phyloP scores from a whole-genome alignment of 1,140 invertebrate genomes.

The Latrodectus geometricus region DNA sequence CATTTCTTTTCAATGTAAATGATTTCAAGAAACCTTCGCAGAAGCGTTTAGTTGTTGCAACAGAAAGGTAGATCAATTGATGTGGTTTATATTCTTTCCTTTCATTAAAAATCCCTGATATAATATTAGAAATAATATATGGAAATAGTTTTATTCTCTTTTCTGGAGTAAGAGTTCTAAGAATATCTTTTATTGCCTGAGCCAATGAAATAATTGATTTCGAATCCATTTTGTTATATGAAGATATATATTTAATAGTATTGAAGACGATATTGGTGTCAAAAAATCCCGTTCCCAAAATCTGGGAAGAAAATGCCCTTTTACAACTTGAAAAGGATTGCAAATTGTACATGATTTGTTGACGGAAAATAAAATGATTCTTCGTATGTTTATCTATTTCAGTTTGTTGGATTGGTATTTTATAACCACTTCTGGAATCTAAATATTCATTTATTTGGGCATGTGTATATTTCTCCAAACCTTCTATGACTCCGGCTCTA shows the following conservation, averaged over 20 bases:
- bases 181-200: neutral
- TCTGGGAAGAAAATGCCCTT: slow-evolving; percentile 1
- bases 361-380: neutral
- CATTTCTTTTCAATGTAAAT: neutral
- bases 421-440: neutral
- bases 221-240: neutral
- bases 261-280: neutral
- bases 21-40: neutral
- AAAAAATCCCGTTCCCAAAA: neutral
- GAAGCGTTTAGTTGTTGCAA: neutral
- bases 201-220: neutral
- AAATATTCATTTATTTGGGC: neutral
- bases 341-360: slow-evolving; percentile 23
- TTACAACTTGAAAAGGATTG: slow-evolving; percentile 36
- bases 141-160: neutral
- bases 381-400: neutral
- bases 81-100: neutral
- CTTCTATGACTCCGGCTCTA: slow-evolving; percentile 12
- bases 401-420: neutral
- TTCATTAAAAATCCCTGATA: neutral
- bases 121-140: neutral
- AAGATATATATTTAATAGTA: neutral
- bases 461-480: neutral
- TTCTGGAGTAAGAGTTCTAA: neutral
- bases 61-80: neutral